Conservation (phyloP, 64 coral and sea anemone species). For the Montipora sp. region DNA sequence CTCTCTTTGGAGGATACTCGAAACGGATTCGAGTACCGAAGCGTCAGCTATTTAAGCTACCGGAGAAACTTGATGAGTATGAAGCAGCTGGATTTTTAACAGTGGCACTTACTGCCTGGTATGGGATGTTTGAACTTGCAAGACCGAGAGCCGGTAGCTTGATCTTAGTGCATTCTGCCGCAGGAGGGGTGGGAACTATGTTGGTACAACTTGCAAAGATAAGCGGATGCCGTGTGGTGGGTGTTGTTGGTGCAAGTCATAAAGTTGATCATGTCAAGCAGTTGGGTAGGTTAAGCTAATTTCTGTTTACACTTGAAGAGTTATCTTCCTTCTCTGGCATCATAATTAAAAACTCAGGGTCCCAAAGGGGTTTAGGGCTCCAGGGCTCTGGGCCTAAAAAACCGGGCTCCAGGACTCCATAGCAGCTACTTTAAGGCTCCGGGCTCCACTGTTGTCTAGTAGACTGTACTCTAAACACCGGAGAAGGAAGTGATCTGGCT, state of each 20-base stretch:
- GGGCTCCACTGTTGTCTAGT: no score
- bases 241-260: slow-evolving; percentile 83
- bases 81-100: slow-evolving; percentile 90
- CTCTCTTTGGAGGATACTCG: slow-evolving; percentile 93
- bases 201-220: slow-evolving; percentile 97
- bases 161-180: slow-evolving; percentile 95
- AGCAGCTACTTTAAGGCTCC: no score
- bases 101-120: slow-evolving; percentile 94
- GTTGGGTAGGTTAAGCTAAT: slow-evolving; percentile 59
- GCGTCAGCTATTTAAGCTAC: slow-evolving; percentile 82
- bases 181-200: slow-evolving; percentile 98
- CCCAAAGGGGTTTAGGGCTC: no score
- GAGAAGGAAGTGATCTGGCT: no score
- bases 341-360: no score
- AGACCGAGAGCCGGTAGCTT: slow-evolving; percentile 75
- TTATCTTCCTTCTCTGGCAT: no score
- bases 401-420: no score
- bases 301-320: no score
- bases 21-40: slow-evolving; percentile 81
- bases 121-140: slow-evolving; percentile 92
- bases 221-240: slow-evolving; percentile 90
- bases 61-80: slow-evolving; percentile 71
- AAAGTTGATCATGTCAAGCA: slow-evolving; percentile 72
- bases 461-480: no score
- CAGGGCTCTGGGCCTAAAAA: no score